Base-by-base conservation (phyloP, 2,888 invertebrate genomes). In the Sylvicola cinctus region DNA sequence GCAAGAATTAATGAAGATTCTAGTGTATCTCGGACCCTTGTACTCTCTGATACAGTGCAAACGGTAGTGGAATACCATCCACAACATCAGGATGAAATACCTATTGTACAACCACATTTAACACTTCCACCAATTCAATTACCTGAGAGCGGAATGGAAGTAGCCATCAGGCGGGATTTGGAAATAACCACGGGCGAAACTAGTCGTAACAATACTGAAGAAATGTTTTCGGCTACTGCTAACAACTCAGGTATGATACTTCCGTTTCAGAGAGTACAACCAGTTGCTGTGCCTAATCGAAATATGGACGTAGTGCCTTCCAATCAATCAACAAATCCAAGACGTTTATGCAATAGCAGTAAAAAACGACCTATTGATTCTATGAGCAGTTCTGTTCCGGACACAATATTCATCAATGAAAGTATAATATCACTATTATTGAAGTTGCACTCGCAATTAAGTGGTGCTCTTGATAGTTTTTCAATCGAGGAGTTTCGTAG, bases 351-450 rank as follows among this genome's bases (percentile, higher is more conserved):
- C 34, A 40, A 48, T 2, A 44, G 46, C 12, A 49, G 46, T 7
- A 48, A 55, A 2, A 54, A 57, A 35, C 49, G 56, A 3, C 47
- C 51, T 5, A 53, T 57, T 3, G 57, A 57, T 52, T 50, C 58
- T 45, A 41, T 60, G 46, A 46, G 52, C 29, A 49, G 52, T 43
- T 42, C 44, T 31, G 62, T 62, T 36, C 66, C 66, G 27, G 54
- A 55, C 34, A 58, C 68, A 26, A 62, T 77, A 11, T 64, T 68
- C 16, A 67, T 84, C 35, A 79, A 81, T 46, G 87, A 88, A 54
- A 91, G 87, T 39, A 80, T 95, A 41, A 73, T 95, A 43, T 87
- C 90, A 0, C 60, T 93, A 33, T 62, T 95, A 29, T 60, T 93
- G 34, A 88, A 85, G 52, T 64, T 91, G 11, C 91, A 95, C 56